Evolutionary conservation across 2,113 vertebrate genomes (phyloP).

Genomic region (Benitochromis conjunctus): DNA sequence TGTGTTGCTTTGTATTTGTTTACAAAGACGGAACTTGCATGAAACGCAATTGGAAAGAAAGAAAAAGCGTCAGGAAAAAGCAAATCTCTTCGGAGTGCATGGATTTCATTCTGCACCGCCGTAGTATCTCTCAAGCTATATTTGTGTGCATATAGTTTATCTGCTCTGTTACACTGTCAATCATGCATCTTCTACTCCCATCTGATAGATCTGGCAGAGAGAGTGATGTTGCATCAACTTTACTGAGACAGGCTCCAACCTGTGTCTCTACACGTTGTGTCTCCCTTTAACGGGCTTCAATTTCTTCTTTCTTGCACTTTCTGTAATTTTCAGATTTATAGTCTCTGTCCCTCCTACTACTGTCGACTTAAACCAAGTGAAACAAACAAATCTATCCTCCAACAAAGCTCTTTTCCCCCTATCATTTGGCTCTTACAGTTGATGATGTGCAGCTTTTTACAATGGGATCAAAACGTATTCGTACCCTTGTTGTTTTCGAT

Average conservation of each 20-base stretch:
- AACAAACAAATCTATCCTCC: neutral
- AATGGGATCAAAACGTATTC: neutral
- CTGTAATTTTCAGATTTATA: neutral
- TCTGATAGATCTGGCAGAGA: neutral
- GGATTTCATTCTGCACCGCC: neutral
- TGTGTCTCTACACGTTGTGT: neutral
- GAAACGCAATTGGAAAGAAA: neutral
- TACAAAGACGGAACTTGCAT: neutral
- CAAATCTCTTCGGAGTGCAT: neutral
- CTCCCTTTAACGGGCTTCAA: neutral
- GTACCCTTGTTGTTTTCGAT: accelerated
- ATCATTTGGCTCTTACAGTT: neutral
- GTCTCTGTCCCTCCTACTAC: neutral
- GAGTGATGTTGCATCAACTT: neutral
- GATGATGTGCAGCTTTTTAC: neutral
- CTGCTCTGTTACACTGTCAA: neutral
- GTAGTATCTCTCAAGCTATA: neutral
- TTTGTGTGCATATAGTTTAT: neutral
- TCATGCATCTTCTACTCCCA: neutral
- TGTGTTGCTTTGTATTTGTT: neutral
- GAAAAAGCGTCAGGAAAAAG: neutral
- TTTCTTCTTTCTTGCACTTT: neutral
- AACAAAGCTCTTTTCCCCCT: neutral
- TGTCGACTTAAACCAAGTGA: neutral
- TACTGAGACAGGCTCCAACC: neutral